Conservation (phyloP, 2,797 vertebrate species). For the Ambastaia sidthimunki region DNA sequence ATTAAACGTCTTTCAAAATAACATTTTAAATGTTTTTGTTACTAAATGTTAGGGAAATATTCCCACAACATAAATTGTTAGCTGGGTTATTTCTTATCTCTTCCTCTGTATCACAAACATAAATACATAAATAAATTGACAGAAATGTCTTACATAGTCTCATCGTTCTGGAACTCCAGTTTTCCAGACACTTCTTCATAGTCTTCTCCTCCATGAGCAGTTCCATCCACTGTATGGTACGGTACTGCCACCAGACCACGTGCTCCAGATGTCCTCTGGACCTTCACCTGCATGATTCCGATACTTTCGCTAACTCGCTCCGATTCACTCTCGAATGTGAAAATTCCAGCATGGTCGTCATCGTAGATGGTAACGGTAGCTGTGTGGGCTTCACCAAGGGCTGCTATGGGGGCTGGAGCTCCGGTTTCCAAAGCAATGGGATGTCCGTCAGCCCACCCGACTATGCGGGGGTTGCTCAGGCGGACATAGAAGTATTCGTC, state of each 20-base stretch:
- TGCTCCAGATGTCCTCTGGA: slow-evolving; percentile 79
- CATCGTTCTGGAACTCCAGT: slow-evolving; percentile 86
- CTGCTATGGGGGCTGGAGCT: slow-evolving; percentile 69
- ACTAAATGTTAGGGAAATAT: too few relatives aligned
- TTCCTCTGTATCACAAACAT: background rate
- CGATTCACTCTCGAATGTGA: slow-evolving; percentile 79
- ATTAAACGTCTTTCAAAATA: too few relatives aligned
- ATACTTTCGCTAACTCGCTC: slow-evolving; percentile 80
- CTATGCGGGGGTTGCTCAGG: slow-evolving; percentile 80
- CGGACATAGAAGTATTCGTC: slow-evolving; percentile 87
- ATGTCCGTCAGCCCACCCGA: slow-evolving; percentile 72
- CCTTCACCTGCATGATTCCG: slow-evolving; percentile 76
- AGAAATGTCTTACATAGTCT: slow-evolving; percentile 81
- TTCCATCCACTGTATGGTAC: slow-evolving; percentile 78
- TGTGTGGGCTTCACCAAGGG: slow-evolving; percentile 78
- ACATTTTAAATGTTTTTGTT: too few relatives aligned
- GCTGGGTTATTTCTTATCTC: background rate
- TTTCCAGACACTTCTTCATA: slow-evolving; percentile 81
- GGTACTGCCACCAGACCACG: slow-evolving; percentile 79
- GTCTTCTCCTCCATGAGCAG: slow-evolving; percentile 82
- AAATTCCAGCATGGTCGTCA: slow-evolving; percentile 87
- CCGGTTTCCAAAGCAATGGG: slow-evolving; percentile 65
- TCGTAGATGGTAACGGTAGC: slow-evolving; percentile 88
- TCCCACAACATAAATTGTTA: too few relatives aligned
- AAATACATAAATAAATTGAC: background rate